Evolutionary conservation across 2,888 invertebrate genomes (phyloP), one percentile per base, ranked within the genome.

Genomic region (Sarcophaga rosellei): DNA sequence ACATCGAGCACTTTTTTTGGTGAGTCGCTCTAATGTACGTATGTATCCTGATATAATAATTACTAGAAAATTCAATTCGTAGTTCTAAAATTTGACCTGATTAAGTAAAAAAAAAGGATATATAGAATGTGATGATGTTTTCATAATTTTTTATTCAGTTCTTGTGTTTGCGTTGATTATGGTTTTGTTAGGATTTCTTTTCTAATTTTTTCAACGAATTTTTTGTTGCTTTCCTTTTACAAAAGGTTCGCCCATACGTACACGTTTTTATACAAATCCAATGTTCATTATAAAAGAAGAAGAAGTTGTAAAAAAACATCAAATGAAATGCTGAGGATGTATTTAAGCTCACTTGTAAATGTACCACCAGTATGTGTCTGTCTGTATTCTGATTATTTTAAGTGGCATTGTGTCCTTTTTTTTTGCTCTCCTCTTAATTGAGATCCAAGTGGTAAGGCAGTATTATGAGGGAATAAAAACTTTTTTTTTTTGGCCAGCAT

Each of bases 301-400:
- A 79, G 65, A 79, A 85, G 82, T 79, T 47, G 68, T 45, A 73
- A 86, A 79, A 82, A 79, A 86, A 82, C 63, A 70, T 80, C 57
- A 83, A 80, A 83, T 79, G 75, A 63, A 35, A 35, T 35, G 25
- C 62, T 72, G 53, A 68, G 72, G 63, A 35, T 82, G 78, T 35
- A 35, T 35, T 35, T 35, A 35, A 88, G 89, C 89, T 90, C 87
- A 87, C 89, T 53, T 78, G 65, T 25, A 21, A 66, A 65, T 78
- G 79, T 61, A 45, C 44, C n/a, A 17, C 25, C 61, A 35, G 62
- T 44, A 53, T 74, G 63, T 78, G 79, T 66, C 62, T 73, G 53
- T 53, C 66, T 80, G 69, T 77, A 72, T 53, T 57, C 62, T 57
- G 63, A 76, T 81, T 68, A 75, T 79, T 65, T 76, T 47, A 80